Conservation (phyloP, 2,797 vertebrate species). For the Delichon dasypus region DNA sequence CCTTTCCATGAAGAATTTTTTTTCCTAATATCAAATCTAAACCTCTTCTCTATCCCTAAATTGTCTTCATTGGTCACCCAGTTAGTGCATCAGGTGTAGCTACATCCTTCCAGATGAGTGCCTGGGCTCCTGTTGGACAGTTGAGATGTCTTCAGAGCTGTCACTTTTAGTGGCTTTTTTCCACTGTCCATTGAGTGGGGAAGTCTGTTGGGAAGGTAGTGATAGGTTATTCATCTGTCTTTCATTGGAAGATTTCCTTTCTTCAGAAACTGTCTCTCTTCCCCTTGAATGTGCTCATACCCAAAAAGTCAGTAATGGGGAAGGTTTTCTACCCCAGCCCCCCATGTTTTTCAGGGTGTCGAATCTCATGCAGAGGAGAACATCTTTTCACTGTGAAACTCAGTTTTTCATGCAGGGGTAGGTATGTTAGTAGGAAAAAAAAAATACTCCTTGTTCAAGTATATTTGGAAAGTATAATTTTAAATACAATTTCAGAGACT, state of each 20-base stretch:
- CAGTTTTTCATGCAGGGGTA: background rate
- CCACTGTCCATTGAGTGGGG: background rate
- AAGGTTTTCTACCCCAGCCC: background rate
- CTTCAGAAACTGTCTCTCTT: background rate
- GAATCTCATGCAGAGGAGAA: background rate
- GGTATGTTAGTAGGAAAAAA: background rate
- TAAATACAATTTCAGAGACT: background rate
- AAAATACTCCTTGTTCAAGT: background rate
- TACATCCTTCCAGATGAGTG: background rate
- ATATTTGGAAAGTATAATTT: background rate
- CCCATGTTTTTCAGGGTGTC: background rate
- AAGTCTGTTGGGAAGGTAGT: background rate
- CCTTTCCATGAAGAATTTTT: background rate
- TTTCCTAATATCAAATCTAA: background rate
- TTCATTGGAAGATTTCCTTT: background rate
- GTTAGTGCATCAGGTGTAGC: background rate
- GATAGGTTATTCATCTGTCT: background rate
- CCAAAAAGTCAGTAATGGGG: background rate
- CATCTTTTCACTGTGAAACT: background rate
- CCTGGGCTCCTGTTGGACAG: background rate
- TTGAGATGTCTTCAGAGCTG: background rate
- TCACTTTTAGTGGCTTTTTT: background rate
- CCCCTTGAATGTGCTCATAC: background rate
- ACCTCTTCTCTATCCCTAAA: background rate
- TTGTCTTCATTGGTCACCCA: background rate